Conservation (phyloP, 2,113 vertebrate species). For the Tupaia chinensis region DNA sequence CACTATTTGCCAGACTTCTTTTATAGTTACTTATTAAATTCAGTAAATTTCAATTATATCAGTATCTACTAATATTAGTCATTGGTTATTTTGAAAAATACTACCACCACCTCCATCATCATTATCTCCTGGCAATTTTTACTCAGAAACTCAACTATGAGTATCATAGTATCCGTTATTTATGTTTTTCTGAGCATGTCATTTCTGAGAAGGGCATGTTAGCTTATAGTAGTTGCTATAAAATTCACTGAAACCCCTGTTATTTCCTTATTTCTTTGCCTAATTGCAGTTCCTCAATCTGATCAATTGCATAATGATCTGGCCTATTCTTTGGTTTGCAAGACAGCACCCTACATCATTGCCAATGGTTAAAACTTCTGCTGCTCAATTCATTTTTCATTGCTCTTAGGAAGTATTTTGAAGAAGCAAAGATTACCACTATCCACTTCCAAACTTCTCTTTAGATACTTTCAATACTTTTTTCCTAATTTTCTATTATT, state of each 20-base stretch:
- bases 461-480: neutral
- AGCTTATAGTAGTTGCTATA: neutral
- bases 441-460: neutral
- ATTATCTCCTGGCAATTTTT: neutral
- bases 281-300: neutral
- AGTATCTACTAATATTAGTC: neutral
- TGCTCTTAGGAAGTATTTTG: neutral
- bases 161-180: neutral
- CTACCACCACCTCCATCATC: too few relatives aligned
- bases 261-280: neutral
- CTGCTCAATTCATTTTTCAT: neutral
- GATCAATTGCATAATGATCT: neutral
- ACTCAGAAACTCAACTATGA: neutral
- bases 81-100: neutral
- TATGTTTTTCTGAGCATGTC: neutral
- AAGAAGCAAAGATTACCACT: neutral
- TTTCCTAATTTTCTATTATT: neutral
- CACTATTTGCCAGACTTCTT: neutral
- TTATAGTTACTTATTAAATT: neutral
- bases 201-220: neutral
- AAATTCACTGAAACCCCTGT: neutral
- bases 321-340: neutral
- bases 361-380: neutral
- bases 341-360: neutral
- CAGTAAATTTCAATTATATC: neutral